phyloP scores from a whole-genome alignment of 2,113 vertebrate genomes.

The Amia ocellicauda region DNA sequence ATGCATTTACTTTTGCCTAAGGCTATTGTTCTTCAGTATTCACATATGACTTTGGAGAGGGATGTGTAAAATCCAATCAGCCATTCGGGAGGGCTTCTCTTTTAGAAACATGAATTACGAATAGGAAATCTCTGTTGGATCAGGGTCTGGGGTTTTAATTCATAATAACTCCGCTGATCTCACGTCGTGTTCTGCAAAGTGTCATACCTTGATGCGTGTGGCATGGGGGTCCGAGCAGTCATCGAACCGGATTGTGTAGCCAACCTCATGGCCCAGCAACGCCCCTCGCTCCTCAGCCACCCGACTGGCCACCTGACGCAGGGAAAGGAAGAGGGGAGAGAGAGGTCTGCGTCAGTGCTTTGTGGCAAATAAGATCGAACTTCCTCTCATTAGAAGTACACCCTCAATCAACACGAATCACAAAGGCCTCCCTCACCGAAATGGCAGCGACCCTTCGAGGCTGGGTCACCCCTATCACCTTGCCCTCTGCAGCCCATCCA shows the following conservation, averaged over 20 bases:
- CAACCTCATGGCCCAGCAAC: constrained; percentile 90
- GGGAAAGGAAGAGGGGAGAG: background rate
- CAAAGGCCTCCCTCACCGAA: constrained; percentile 73
- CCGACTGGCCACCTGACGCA: constrained; percentile 80
- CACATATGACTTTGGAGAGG: no score
- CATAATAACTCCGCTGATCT: no score
- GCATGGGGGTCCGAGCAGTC: constrained; percentile 87
- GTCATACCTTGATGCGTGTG: constrained; percentile 88
- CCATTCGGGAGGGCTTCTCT: no score
- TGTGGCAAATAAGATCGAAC: background rate
- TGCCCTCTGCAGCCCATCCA: constrained; percentile 92
- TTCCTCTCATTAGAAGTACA: background rate
- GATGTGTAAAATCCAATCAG: no score
- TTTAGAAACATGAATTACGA: no score
- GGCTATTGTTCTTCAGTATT: no score
- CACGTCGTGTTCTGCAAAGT: no score
- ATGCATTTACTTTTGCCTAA: background rate
- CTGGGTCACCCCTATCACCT: constrained; percentile 92
- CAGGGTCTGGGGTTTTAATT: no score
- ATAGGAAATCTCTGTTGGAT: no score
- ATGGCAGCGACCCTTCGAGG: constrained; percentile 92
- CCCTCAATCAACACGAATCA: background rate
- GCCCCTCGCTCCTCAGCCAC: constrained; percentile 93
- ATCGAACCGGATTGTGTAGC: constrained; percentile 95
- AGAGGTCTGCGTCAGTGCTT: background rate